Evolutionary conservation across 2,797 vertebrate species (phyloP).

Genomic region (Knipowitschia caucasica): DNA sequence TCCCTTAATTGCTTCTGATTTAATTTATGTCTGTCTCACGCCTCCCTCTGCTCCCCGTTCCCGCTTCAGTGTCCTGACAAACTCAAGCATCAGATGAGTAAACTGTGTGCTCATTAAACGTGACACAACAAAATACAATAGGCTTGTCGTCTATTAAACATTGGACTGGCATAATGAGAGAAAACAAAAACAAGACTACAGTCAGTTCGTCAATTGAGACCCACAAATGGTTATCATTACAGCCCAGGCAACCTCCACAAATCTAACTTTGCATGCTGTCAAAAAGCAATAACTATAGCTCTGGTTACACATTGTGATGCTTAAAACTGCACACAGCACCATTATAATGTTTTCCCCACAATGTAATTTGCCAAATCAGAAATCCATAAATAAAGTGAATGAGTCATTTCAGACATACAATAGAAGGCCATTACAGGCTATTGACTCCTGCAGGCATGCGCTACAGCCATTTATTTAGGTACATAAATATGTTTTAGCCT

Average conservation of each 20-base stretch:
- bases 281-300: constrained; percentile 12
- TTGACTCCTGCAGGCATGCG: constrained; percentile 43
- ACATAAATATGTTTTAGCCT: constrained; percentile 47
- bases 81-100: constrained; percentile 40
- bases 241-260: constrained; percentile 26
- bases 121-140: constrained; percentile 58
- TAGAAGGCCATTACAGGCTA: constrained; percentile 46
- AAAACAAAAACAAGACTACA: constrained; percentile 27
- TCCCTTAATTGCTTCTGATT: constrained; percentile 36
- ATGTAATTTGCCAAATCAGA: constrained; percentile 49
- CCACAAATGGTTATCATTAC: constrained; percentile 42
- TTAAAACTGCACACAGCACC: neutral
- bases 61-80: constrained; percentile 18
- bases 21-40: constrained; percentile 19
- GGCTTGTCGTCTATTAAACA: constrained; percentile 41
- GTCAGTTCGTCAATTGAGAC: constrained; percentile 44
- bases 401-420: constrained; percentile 62
- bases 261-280: constrained; percentile 28
- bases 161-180: constrained; percentile 51
- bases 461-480: constrained; percentile 40
- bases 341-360: constrained; percentile 12
- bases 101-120: constrained; percentile 62
- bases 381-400: constrained; percentile 63
- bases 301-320: constrained; percentile 11
- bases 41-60: constrained; percentile 7